phyloP scores from a whole-genome alignment of 1,140 invertebrate genomes.

The Anoplolepis gracilipes region DNA sequence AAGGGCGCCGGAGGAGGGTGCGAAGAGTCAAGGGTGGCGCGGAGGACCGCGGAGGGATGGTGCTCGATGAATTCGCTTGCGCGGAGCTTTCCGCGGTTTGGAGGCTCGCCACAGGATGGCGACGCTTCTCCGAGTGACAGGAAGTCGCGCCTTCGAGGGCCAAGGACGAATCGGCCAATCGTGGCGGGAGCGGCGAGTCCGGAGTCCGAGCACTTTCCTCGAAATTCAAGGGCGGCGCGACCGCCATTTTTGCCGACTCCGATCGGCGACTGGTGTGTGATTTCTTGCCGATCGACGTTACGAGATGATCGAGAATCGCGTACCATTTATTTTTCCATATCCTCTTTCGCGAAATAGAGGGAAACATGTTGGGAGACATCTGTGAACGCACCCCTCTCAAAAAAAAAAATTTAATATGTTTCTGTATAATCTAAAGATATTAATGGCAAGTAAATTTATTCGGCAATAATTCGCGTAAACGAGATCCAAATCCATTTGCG shows the following conservation, averaged over 20 bases:
- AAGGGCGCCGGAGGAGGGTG: slow-evolving; percentile 29
- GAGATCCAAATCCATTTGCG: background rate
- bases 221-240: slow-evolving; percentile 55
- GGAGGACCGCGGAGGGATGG: background rate
- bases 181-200: slow-evolving; percentile 33
- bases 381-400: too few species aligned
- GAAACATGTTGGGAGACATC: too few species aligned
- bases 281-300: slow-evolving; percentile 43
- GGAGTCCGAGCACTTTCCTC: slow-evolving; percentile 47
- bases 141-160: slow-evolving; percentile 47
- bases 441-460: background rate
- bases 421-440: background rate
- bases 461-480: background rate
- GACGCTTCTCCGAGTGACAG: slow-evolving; percentile 67
- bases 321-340: background rate
- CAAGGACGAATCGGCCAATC: slow-evolving; percentile 72
- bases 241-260: slow-evolving; percentile 67
- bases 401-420: background rate
- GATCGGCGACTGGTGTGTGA: background rate
- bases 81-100: slow-evolving; percentile 68
- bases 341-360: too few species aligned
- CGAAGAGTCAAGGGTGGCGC: background rate
- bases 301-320: background rate
- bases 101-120: slow-evolving; percentile 78
- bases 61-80: slow-evolving; percentile 65